Evolutionary conservation across 2,797 vertebrate genomes (phyloP).

Genomic region (Rhinichthys osculus): DNA sequence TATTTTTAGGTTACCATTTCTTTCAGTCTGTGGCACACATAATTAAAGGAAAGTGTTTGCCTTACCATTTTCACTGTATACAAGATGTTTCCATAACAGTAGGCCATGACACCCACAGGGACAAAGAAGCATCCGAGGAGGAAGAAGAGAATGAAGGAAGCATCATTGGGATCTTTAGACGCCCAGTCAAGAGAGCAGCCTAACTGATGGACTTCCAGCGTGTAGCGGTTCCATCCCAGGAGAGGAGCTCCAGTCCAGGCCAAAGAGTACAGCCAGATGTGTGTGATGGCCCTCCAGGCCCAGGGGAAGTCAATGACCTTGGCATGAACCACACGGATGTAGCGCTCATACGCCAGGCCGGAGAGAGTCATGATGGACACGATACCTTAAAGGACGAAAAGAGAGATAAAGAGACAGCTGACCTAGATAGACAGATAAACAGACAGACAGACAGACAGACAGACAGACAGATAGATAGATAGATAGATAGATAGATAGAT

Average conservation of each 20-base stretch:
- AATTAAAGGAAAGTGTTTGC: neutral
- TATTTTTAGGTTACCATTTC: neutral
- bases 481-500: neutral
- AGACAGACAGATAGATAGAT: neutral
- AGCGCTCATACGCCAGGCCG: slow-evolving; percentile 90
- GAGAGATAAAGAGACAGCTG: neutral
- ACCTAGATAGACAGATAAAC: neutral
- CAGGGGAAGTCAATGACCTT: slow-evolving; percentile 91
- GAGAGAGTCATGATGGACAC: slow-evolving; percentile 92
- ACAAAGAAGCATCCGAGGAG: slow-evolving; percentile 89
- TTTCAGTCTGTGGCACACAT: neutral
- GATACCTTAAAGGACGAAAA: slow-evolving; percentile 78
- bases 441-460: fast-evolving
- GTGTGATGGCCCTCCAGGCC: slow-evolving; percentile 89
- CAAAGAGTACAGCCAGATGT: slow-evolving; percentile 93
- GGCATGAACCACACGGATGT: slow-evolving; percentile 90
- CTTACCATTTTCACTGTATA: slow-evolving; percentile 91
- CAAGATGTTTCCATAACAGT: slow-evolving; percentile 93
- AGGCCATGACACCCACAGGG: slow-evolving; percentile 89
- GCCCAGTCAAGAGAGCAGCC: slow-evolving; percentile 92
- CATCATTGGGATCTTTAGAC: slow-evolving; percentile 88
- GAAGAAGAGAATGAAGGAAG: slow-evolving; percentile 90
- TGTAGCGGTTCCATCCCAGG: slow-evolving; percentile 94
- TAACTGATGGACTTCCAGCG: slow-evolving; percentile 87
- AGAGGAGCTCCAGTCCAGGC: slow-evolving; percentile 91